A percentile compares a stretch with the other conserved stretches of the same genome.
These are phyloP conservation scores for Oligia fasciuncula DNA, from an alignment of 2,888 invertebrate species.

Conservation along the genomic window DNA sequence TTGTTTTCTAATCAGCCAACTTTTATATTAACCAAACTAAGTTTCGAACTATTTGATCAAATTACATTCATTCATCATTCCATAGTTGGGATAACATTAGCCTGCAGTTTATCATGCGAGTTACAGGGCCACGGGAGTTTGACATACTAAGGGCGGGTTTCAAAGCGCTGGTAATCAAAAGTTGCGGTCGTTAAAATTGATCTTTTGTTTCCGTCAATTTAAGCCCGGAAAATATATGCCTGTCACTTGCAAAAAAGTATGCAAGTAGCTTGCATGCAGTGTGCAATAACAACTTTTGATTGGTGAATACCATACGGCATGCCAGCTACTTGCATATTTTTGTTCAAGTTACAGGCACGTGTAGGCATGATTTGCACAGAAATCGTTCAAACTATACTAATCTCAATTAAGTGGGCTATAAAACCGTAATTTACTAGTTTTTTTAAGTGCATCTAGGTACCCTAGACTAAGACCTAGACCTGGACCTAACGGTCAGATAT, in stretches of 20 bases:
- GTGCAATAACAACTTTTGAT: too few relatives aligned
- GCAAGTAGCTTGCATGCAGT: not conserved
- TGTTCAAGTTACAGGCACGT: too few relatives aligned
- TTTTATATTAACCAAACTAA: constrained; percentile 50
- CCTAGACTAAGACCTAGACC: too few relatives aligned
- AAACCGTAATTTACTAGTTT: too few relatives aligned
- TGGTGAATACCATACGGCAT: too few relatives aligned
- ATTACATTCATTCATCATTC: constrained; percentile 62
- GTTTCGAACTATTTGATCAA: constrained; percentile 61
- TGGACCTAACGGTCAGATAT: too few relatives aligned
- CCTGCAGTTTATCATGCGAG: constrained; percentile 62
- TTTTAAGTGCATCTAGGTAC: too few relatives aligned
- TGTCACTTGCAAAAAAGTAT: not conserved
- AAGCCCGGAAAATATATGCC: not conserved
- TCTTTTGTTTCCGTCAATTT: constrained; percentile 3
- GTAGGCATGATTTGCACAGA: too few relatives aligned
- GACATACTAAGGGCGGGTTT: constrained; percentile 46
- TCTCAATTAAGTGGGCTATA: too few relatives aligned
- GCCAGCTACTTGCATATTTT: too few relatives aligned
- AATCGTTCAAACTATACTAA: too few relatives aligned
- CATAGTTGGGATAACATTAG: constrained; percentile 49
- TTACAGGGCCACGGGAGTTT: constrained; percentile 57
- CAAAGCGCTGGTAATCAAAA: constrained; percentile 31
- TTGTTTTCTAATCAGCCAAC: constrained; percentile 45
- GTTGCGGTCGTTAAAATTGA: constrained; percentile 47